Evolutionary conservation across 2,888 invertebrate genomes (phyloP).

Genomic region (Phengaris arion): DNA sequence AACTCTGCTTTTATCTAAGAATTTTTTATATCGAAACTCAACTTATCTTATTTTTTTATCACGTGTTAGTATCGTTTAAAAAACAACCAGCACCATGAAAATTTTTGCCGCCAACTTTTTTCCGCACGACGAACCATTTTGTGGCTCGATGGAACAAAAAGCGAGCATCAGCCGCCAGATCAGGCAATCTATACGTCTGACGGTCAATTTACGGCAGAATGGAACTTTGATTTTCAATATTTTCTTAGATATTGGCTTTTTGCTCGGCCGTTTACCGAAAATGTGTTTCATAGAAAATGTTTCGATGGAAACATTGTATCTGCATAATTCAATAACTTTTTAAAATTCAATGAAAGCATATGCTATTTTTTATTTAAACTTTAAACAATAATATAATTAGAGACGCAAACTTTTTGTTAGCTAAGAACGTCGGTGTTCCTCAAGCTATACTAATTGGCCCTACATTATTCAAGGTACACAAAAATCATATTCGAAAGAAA

Average conservation of each 20-base stretch:
- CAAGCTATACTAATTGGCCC: no score
- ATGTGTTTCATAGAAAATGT: background rate
- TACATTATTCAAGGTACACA: no score
- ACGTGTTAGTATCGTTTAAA: background rate
- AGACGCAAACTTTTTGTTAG: no score
- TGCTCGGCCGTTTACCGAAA: conserved; percentile 14
- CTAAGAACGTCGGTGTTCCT: no score
- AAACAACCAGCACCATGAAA: background rate
- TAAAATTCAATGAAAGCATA: no score
- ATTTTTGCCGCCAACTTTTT: conserved; percentile 5
- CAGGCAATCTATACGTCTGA: conserved; percentile 12
- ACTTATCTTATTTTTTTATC: background rate
- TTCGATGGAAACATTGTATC: background rate
- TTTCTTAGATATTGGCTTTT: conserved; percentile 26
- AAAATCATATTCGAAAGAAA: no score
- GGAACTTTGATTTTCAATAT: conserved; percentile 23
- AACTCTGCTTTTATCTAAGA: background rate
- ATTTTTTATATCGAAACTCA: background rate
- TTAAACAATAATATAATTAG: no score
- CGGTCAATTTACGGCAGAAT: conserved; percentile 23
- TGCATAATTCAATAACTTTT: no score
- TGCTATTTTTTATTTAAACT: no score
- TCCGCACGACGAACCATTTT: conserved; percentile 5
- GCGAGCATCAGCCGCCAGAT: background rate
- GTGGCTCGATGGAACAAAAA: conserved; percentile 24